A percentile compares a stretch with the other conserved stretches of the same genome.
phyloP scores from a whole-genome alignment of 2,888 invertebrate genomes.

The Drosophila testacea region DNA sequence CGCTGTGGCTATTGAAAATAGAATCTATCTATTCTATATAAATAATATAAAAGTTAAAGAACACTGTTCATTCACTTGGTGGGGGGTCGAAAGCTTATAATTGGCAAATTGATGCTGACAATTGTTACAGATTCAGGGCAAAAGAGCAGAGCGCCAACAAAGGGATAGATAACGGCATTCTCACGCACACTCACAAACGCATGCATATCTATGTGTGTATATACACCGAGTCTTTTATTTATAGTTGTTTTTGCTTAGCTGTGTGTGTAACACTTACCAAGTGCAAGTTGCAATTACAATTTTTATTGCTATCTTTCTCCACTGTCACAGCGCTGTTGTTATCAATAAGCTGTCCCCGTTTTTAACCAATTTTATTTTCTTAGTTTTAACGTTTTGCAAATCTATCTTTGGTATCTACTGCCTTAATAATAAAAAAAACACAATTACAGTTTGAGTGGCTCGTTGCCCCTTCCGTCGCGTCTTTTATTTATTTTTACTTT shows the following conservation, averaged over 20 bases:
- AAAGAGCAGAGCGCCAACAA: conserved; percentile 44
- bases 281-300: conserved; percentile 28
- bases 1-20: conserved; percentile 38
- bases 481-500: conserved; percentile 2
- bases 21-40: conserved; percentile 21
- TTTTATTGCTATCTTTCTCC: conserved; percentile 8
- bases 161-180: conserved; percentile 61
- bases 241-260: conserved; percentile 34
- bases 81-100: conserved; percentile 62
- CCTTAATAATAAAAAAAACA: not conserved
- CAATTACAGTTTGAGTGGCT: conserved; percentile 6
- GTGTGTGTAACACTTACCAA: conserved; percentile 45
- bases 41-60: conserved; percentile 10
- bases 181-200: conserved; percentile 28
- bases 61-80: conserved; percentile 4
- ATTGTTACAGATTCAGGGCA: conserved; percentile 31
- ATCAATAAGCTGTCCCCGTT: conserved; percentile 13
- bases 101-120: conserved; percentile 65
- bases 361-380: conserved; percentile 1
- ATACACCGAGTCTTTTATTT: conserved; percentile 37
- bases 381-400: not conserved
- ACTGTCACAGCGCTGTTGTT: not conserved
- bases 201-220: not conserved
- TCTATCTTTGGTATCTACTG: not conserved
- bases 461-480: not conserved